Conservation (phyloP, 1,140 invertebrate genomes). For the Trachelipus rathkii region DNA sequence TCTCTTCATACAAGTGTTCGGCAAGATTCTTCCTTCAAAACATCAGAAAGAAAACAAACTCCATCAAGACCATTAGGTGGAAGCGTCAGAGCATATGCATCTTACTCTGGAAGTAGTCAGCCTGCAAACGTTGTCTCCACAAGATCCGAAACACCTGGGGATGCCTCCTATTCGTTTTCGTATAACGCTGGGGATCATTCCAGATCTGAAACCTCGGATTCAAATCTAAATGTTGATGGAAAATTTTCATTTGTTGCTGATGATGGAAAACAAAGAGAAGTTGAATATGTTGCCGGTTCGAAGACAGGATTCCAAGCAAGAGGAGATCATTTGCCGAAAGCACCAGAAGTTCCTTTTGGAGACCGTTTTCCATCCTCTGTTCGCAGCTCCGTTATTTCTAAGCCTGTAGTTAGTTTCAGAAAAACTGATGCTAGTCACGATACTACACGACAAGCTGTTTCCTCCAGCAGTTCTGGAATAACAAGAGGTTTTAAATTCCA, state of each 20-base stretch:
- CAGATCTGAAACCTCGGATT: constrained; percentile 37
- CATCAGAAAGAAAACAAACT: neutral
- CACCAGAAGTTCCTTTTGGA: constrained; percentile 10
- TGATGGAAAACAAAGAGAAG: constrained; percentile 32
- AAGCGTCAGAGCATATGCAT: neutral
- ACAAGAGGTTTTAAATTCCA: no score
- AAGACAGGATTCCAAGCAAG: constrained; percentile 32
- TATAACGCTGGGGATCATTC: constrained; percentile 45
- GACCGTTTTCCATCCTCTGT: neutral
- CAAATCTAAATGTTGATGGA: constrained; percentile 35
- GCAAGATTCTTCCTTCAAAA: neutral
- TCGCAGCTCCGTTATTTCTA: neutral
- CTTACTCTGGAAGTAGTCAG: neutral
- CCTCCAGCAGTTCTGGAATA: neutral
- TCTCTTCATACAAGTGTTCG: neutral
- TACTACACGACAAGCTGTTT: constrained; percentile 12
- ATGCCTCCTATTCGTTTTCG: constrained; percentile 40
- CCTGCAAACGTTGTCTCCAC: neutral
- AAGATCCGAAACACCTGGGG: constrained; percentile 8
- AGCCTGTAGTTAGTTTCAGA: no score
- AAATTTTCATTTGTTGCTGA: constrained; percentile 39
- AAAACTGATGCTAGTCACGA: no score
- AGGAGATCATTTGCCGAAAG: constrained; percentile 33
- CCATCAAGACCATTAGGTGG: neutral
- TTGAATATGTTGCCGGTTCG: constrained; percentile 32